A percentile compares a stretch with the other conserved stretches of the same genome.
Evolutionary conservation across 2,888 invertebrate genomes (phyloP).

Genomic region (Ophioninae sp.): DNA sequence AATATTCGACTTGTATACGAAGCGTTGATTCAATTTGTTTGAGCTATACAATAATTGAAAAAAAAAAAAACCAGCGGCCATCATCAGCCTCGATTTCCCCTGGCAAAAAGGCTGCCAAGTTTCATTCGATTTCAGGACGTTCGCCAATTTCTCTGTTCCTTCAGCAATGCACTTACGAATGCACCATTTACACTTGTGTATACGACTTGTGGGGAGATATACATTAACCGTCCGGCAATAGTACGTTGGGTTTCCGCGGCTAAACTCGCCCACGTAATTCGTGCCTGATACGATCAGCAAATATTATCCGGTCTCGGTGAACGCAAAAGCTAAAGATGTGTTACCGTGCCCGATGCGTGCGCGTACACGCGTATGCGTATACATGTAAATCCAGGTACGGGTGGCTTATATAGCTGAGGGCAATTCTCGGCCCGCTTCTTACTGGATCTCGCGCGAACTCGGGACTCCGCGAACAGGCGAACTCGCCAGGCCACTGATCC

Average conservation of each 20-base stretch:
- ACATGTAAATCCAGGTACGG: neutral
- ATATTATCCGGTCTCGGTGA: slow-evolving; percentile 70
- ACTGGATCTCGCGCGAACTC: slow-evolving; percentile 36
- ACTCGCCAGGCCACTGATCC: slow-evolving; percentile 56
- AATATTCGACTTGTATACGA: neutral
- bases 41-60: neutral
- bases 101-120: neutral
- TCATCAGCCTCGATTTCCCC: neutral
- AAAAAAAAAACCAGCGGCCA: neutral
- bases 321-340: slow-evolving; percentile 57
- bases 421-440: slow-evolving; percentile 59
- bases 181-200: slow-evolving; percentile 41
- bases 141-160: slow-evolving; percentile 6
- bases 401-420: slow-evolving; percentile 54
- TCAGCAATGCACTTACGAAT: slow-evolving; percentile 15
- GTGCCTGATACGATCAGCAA: slow-evolving; percentile 72
- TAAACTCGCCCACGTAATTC: slow-evolving; percentile 70
- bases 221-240: slow-evolving; percentile 3
- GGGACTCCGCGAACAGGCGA: slow-evolving; percentile 4
- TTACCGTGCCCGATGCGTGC: slow-evolving; percentile 2
- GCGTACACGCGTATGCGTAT: neutral
- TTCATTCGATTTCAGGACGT: neutral
- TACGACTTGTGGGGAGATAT: slow-evolving; percentile 33
- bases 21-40: neutral
- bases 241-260: slow-evolving; percentile 47